These are phyloP conservation scores for Nicator chloris DNA, from an alignment of 2,113 vertebrate genomes.

Conservation along the genomic window DNA sequence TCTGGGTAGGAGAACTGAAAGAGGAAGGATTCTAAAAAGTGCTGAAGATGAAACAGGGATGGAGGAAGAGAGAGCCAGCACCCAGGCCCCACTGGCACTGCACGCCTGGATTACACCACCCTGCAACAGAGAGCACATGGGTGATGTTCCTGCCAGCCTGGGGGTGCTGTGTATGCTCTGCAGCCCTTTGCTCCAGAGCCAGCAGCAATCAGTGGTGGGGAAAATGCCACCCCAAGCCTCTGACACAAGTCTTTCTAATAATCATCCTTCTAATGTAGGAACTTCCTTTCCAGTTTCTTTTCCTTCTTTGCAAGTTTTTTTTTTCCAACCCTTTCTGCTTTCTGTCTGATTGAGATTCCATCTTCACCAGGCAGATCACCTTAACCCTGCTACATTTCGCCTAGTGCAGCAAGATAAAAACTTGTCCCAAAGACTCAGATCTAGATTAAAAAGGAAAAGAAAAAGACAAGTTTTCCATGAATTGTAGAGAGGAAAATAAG, in stretches of 20 bases:
- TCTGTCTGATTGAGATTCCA: background rate
- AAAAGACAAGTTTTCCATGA: background rate
- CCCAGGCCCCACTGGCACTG: accelerated
- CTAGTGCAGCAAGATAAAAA: background rate
- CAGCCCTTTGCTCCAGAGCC: background rate
- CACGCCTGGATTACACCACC: accelerated
- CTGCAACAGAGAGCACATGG: accelerated
- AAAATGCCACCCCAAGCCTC: background rate
- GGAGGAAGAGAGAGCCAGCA: background rate
- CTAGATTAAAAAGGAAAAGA: background rate
- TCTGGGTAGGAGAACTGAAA: background rate
- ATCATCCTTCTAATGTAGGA: background rate
- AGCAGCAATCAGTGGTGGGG: background rate
- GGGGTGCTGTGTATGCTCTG: background rate
- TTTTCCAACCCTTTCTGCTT: background rate
- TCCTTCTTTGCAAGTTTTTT: background rate
- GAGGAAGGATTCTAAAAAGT: background rate
- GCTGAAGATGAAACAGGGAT: background rate
- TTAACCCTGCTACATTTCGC: background rate
- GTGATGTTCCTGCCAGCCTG: accelerated
- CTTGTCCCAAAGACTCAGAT: background rate
- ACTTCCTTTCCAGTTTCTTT: background rate
- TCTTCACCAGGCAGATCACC: background rate
- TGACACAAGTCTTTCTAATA: background rate
- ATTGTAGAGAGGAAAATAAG: background rate